Evolutionary conservation across 92 coral and sea anemone species (phyloP).

Genomic region (Actinostola sp.): DNA sequence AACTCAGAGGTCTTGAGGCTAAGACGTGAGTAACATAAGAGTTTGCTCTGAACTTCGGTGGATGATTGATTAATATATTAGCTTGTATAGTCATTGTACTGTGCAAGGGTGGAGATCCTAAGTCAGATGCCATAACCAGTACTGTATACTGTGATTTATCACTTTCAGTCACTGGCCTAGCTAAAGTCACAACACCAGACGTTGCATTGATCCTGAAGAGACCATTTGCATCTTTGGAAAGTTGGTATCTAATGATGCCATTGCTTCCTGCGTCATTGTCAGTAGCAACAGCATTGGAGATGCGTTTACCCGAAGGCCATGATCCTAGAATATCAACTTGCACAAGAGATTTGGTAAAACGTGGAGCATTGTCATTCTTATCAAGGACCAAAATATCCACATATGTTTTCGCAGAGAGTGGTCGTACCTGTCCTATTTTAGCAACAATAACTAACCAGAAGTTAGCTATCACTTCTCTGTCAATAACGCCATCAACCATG

Average conservation of each 20-base stretch:
- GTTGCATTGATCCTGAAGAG: constrained; percentile 67
- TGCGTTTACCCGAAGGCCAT: constrained; percentile 57
- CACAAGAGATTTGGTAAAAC: constrained; percentile 59
- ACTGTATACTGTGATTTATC: constrained; percentile 59
- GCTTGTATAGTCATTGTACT: constrained; percentile 70
- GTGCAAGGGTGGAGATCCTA: constrained; percentile 85
- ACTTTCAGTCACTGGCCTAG: constrained; percentile 48
- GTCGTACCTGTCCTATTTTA: constrained; percentile 63
- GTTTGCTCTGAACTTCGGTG: constrained; percentile 67
- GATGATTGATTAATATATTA: constrained; percentile 63
- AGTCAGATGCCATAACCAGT: constrained; percentile 80
- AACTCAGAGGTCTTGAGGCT: constrained; percentile 70
- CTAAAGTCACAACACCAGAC: constrained; percentile 78
- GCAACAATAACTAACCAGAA: constrained; percentile 73
- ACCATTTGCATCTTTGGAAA: constrained; percentile 67
- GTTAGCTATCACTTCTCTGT: constrained; percentile 69
- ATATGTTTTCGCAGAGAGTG: constrained; percentile 69
- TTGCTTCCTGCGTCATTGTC: constrained; percentile 83
- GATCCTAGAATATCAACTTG: constrained; percentile 68
- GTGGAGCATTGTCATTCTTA: constrained; percentile 86
- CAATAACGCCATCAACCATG: constrained; percentile 71
- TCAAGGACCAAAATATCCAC: constrained; percentile 79
- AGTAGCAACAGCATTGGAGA: constrained; percentile 66
- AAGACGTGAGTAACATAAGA: constrained; percentile 63
- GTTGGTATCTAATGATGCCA: constrained; percentile 80